phyloP scores from a whole-genome alignment of 2,113 vertebrate genomes.

The Pyxicephalus adspersus region DNA sequence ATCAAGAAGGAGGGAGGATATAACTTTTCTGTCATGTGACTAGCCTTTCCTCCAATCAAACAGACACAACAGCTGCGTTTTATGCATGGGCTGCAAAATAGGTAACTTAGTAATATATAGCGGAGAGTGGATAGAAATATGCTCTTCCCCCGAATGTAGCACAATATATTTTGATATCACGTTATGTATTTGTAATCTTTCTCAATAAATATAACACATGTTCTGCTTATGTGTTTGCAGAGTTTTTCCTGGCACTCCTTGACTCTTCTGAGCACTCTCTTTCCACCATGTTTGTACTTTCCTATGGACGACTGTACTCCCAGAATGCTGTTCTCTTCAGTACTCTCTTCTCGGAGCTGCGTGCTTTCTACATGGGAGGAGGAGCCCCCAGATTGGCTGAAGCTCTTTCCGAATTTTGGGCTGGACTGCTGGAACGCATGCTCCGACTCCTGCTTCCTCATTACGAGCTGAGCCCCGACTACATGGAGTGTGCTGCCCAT shows the following conservation, averaged over 20 bases:
- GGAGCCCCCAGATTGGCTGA: slow-evolving; percentile 80
- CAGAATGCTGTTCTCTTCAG: slow-evolving; percentile 82
- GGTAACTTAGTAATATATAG: no score
- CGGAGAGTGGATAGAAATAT: no score
- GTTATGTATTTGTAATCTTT: not conserved
- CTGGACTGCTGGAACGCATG: slow-evolving; percentile 80
- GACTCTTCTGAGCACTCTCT: slow-evolving; percentile 82
- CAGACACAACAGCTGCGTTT: no score
- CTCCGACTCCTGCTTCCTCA: slow-evolving; percentile 88
- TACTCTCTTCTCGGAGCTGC: slow-evolving; percentile 78
- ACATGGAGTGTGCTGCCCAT: slow-evolving; percentile 86
- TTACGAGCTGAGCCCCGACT: slow-evolving; percentile 82
- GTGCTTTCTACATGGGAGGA: slow-evolving; percentile 82
- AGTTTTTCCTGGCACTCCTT: slow-evolving; percentile 86
- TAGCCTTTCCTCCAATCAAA: no score
- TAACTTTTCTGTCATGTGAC: no score
- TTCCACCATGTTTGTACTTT: slow-evolving; percentile 86
- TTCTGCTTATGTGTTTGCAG: slow-evolving; percentile 62
- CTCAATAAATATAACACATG: not conserved
- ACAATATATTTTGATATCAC: not conserved
- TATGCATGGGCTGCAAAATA: no score
- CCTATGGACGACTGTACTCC: slow-evolving; percentile 83
- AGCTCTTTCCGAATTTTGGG: slow-evolving; percentile 87
- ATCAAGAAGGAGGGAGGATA: no score
- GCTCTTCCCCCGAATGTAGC: no score